Evolutionary conservation across 2,888 invertebrate species (phyloP), one percentile per base, ranked within the genome.

Genomic region (Pocota personata): DNA sequence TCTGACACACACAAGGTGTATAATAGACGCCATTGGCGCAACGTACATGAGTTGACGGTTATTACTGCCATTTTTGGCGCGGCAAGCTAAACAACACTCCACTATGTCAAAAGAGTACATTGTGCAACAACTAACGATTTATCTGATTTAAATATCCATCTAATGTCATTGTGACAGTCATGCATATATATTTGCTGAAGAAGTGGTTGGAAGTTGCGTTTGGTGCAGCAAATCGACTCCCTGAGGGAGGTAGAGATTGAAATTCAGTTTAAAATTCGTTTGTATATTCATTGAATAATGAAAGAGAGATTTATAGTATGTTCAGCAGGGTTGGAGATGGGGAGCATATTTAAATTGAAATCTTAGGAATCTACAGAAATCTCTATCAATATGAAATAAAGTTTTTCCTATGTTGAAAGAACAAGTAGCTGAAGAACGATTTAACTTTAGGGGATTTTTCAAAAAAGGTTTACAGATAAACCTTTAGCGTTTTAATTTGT

Each of bases 91-190:
- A 19, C 27, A 30, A n/a, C 10, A 12, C n/a, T n/a, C n/a, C n/a
- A n/a, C 14, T 10, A 19, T 16, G 14, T 43, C 19, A 52, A 52
- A 64, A 64, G 19, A 32, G 43, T 43, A 40, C 7, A 55, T 66
- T 75, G 55, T 66, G 75, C 35, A 64, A 75, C 37, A 24, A 12
- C 3, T 24, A 16, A 57, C 30, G 10, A 43, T 40, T 46, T 75
- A 75, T 64, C 64, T 8, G 75, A 64, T 64, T 27, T 30, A 0
- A 37, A 12, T 66, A 46, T 64, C 43, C 52, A 64, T 62, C 55
- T 52, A 43, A 64, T 55, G 52, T 43, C 19, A 64, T 27, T 55
- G 27, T 57, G 46, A 52, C 52, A 73, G 6, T 40, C 21, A 60
- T 72, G 40, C 16, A 40, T 35, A 12, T 35, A 16, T n/a, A 27